A percentile compares a stretch with the other conserved stretches of the same genome.
These are phyloP conservation scores for Clarias magur DNA, from an alignment of 2,113 vertebrate genomes.

Conservation along the genomic window DNA sequence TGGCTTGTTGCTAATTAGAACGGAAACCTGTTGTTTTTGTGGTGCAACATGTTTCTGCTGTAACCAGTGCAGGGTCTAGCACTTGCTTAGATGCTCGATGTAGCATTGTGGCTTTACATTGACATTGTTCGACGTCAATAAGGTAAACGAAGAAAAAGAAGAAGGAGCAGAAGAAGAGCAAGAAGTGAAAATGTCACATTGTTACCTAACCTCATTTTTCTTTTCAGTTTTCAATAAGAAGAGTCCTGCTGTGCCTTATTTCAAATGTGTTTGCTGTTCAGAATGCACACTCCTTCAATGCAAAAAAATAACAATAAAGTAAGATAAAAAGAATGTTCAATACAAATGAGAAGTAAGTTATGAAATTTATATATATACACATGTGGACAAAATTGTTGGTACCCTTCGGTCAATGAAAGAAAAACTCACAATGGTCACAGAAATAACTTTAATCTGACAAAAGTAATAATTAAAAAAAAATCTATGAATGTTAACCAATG, in stretches of 20 bases:
- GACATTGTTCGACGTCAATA: no score
- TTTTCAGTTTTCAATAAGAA: background rate
- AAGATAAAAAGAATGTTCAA: no score
- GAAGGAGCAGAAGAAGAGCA: background rate
- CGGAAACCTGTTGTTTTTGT: constrained; percentile 20
- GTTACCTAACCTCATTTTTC: background rate
- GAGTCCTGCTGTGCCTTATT: background rate
- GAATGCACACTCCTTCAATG: background rate
- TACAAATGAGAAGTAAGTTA: no score
- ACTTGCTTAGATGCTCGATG: background rate
- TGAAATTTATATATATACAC: no score
- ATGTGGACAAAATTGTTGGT: no score
- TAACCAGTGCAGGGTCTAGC: background rate
- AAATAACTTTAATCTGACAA: no score
- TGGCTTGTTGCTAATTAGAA: background rate
- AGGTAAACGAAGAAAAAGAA: background rate
- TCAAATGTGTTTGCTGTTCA: background rate
- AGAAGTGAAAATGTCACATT: background rate
- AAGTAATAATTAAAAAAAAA: no score
- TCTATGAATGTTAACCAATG: no score
- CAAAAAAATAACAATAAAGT: no score
- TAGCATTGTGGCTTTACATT: no score
- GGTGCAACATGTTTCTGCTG: background rate
- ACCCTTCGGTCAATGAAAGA: no score
- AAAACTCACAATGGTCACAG: no score